Conservation (phyloP, 2,797 vertebrate genomes). For the Tapirus indicus region DNA sequence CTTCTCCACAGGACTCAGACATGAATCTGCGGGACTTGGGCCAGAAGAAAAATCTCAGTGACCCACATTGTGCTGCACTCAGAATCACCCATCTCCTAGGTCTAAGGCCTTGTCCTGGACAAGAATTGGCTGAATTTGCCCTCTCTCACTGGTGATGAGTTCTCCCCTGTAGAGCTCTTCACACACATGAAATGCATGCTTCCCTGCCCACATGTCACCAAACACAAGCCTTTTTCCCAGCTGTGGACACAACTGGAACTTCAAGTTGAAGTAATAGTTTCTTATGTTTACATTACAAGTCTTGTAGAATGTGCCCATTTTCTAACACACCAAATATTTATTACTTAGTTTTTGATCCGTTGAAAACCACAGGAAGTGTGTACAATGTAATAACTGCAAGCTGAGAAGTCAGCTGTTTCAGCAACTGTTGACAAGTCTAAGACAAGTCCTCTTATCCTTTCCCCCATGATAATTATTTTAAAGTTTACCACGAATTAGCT, state of each 20-base stretch:
- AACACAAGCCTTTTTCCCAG: background rate
- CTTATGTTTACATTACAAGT: background rate
- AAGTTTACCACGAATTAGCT: background rate
- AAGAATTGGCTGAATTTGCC: background rate
- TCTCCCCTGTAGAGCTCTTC: background rate
- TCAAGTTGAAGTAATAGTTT: background rate
- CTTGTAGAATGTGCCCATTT: background rate
- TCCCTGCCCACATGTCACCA: background rate
- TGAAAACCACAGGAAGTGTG: constrained; percentile 7
- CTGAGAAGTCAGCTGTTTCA: background rate
- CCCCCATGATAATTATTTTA: background rate
- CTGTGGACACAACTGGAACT: no score
- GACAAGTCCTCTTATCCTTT: background rate
- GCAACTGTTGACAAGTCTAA: background rate
- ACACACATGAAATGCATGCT: background rate
- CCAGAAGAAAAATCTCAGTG: background rate
- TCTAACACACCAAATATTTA: constrained; percentile 32
- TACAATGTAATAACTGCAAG: background rate
- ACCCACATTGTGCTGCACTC: background rate
- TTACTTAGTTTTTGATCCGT: background rate
- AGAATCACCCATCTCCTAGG: background rate
- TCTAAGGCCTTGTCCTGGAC: background rate
- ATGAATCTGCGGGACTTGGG: background rate
- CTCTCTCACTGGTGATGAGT: background rate
- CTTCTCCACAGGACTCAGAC: background rate